Conservation (phyloP, 2,797 vertebrate species). For the Microctenopoma steveboyesi region DNA sequence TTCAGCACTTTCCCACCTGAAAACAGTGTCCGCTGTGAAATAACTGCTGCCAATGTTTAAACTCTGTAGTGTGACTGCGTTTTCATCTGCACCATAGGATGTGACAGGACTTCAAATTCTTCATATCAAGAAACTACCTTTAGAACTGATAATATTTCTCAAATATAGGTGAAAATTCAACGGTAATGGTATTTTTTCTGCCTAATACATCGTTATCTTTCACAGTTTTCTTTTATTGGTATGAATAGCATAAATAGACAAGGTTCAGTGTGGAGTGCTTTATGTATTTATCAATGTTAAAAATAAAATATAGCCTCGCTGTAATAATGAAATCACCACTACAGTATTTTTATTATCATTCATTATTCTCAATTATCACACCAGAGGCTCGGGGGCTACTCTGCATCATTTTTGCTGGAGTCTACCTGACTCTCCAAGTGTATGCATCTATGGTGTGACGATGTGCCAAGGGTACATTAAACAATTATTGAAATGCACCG, state of each 20-base stretch:
- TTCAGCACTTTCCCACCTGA: slow-evolving; percentile 16
- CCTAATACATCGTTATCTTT: not conserved
- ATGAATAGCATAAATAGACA: not conserved
- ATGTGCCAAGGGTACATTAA: slow-evolving; percentile 8
- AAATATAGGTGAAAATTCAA: too few species aligned
- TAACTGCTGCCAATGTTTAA: not conserved
- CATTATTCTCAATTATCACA: slow-evolving; percentile 12
- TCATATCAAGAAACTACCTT: too few species aligned
- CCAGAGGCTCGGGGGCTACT: slow-evolving; percentile 1
- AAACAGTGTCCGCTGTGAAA: not conserved
- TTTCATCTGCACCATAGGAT: not conserved
- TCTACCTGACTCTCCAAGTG: not conserved
- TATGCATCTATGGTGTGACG: slow-evolving; percentile 1
- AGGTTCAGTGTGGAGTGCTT: not conserved
- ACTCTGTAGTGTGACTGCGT: not conserved
- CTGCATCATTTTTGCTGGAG: slow-evolving; percentile 9
- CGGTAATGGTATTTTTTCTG: not conserved
- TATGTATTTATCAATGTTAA: too few species aligned
- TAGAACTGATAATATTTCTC: too few species aligned
- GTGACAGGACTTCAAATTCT: too few species aligned
- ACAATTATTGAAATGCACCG: slow-evolving; percentile 23
- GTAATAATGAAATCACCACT: not conserved
- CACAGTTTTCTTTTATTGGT: not conserved
- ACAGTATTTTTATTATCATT: not conserved
- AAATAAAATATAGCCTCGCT: not conserved